Base-by-base conservation (phyloP, 2,113 vertebrate species). In the Periophthalmodon schlosseri region DNA sequence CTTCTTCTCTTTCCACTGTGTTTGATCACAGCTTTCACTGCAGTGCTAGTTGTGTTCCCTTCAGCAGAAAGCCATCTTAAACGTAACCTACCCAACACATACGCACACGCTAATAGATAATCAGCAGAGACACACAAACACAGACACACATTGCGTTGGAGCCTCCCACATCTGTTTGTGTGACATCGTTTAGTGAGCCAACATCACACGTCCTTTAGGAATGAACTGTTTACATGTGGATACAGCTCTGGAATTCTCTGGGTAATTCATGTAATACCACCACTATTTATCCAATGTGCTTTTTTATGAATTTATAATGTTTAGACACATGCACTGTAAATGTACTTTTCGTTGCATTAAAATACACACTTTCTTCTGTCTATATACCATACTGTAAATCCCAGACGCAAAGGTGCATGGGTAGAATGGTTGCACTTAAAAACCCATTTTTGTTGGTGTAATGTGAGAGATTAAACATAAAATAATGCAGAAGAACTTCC, bases 1-100 rank as follows among this genome's bases (percentile, higher is more conserved):
- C 60, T 44, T 21, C 34, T 72, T 21, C 21, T 74, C 73, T 75
- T 46, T 67, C 54, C 12, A 24, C 54, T 61, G 16, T 72, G 72
- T 87, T 84, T 81, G 79, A 86, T 81, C 83, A 77, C 13, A 72
- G 71, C 44, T 61, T 78, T 79, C 66, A 4, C 76, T 77, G 75
- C 84, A 81, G 74, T 65, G 70, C 74, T 72, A 68, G 18, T 6
- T 15, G 6, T 39, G 60, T 18, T 60, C 57, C 12, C 63, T 49
- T 13, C 61, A 11, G 34, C 71, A 80, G 34, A 50, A 69, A 71
- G 50, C 33, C 16, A 24, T 24, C 36, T 49, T 63, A 79, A 60
- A 72, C n/a, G 74, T 21, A 60, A 72, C 24, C 74, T 18, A 50
- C 6, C 18, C n/a, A 36, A 54, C 64, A 72, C 65, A 76, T 74